Base-by-base conservation (phyloP, 2,888 invertebrate genomes). In the Amphiduros pacificus region DNA sequence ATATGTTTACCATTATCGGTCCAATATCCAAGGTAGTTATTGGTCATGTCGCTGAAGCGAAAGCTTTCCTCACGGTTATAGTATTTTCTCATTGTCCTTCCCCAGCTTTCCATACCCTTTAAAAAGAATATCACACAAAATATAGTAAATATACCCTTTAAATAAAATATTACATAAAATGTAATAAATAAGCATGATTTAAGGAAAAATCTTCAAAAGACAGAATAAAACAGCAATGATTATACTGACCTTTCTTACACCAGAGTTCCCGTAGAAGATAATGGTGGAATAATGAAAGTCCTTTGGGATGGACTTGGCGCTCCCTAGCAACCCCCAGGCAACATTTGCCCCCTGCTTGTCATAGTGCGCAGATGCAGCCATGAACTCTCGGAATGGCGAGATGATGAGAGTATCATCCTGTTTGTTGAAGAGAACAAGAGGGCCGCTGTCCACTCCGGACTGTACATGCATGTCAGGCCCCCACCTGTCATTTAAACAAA, bases 11-110 rank as follows among this genome's bases (percentile, higher is more conserved):
- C 66, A 49, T 74, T 73, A 55, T 73, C 73, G 36, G 76, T 74
- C 71, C 72, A 76, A 60, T 74, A 76, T 20, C 76, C 75, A 2
- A 76, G 66, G 28, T 73, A 67, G 50, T 66, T 73, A 20, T 70
- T 61, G 1, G 72, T 70, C 9, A 73, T 32, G 56, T 76, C 76
- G 5, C 60, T 44, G 14, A 64, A 31, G 14, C 63, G 40, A 3
- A 62, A 62, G 6, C 55, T 27, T 11, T 59, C 20, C 9, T 56
- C 55, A 48, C 71, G 71, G 11, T 67, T 67, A 63, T 75, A 74
- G 26, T 58, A 69, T 9, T 29, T 55, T 40, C 73, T 63, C 52
- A 77, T 41, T 14, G 66, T 52, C 14, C 63, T 55, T 1, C 76
- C 76, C 71, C 73, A 74, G 1, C 64, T 68, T 22, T 64, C 62